Evolutionary conservation across 2,797 vertebrate species (phyloP).

Genomic region (Poecilia wingei): DNA sequence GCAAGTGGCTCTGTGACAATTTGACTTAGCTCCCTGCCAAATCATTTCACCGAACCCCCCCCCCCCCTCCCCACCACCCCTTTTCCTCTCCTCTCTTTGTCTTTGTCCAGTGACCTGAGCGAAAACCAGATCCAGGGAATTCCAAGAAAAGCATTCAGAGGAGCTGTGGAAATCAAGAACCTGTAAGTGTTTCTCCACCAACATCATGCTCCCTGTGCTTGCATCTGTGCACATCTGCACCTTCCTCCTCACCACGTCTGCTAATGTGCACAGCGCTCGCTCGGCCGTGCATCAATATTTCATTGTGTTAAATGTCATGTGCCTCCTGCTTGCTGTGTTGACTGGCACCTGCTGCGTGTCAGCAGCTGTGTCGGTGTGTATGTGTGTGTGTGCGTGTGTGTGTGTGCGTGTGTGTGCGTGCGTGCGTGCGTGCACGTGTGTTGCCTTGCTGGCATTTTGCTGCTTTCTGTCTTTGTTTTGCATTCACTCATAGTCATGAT

Average conservation of each 20-base stretch:
- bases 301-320: conserved; percentile 79
- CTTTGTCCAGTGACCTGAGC: conserved; percentile 90
- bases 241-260: conserved; percentile 37
- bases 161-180: conserved; percentile 98
- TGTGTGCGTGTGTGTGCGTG: conserved; percentile 10
- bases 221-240: conserved; percentile 20
- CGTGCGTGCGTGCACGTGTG: conserved; percentile 31
- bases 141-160: conserved; percentile 96
- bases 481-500: conserved; percentile 50
- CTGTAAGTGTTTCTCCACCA: conserved; percentile 85
- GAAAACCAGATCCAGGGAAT: conserved; percentile 98
- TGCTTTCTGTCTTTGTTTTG: conserved; percentile 60
- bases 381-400: conserved; percentile 16
- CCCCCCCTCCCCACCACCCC: neutral
- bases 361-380: conserved; percentile 37
- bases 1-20: conserved; percentile 53
- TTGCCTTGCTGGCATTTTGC: conserved; percentile 48
- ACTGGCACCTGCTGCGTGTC: conserved; percentile 64
- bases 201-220: conserved; percentile 29
- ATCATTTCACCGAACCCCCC: conserved; percentile 13
- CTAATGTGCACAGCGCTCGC: conserved; percentile 57
- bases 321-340: conserved; percentile 70
- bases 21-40: conserved; percentile 39
- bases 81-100: conserved; percentile 8
- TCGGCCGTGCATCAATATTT: conserved; percentile 77